Percentiles rank a stretch among this genome's conserved stretches.
These are phyloP conservation scores for Gobionotothen gibberifrons DNA, from an alignment of 2,797 vertebrate species.

Conservation along the genomic window DNA sequence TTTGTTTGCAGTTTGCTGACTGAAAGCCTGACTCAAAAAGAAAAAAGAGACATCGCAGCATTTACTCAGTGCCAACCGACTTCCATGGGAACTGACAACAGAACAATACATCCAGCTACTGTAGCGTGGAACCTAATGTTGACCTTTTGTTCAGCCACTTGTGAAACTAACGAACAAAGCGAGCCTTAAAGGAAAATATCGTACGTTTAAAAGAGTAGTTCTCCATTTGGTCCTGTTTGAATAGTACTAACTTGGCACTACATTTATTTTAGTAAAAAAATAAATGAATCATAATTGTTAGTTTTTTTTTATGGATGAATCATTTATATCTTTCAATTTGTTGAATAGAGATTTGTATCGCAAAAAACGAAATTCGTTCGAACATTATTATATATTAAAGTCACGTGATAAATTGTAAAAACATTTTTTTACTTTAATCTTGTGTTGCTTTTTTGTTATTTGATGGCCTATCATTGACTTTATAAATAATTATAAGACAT, in stretches of 20 bases:
- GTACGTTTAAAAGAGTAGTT: not conserved
- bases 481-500: not conserved
- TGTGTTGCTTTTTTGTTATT: not conserved
- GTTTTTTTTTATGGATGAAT: too few species aligned
- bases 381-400: not conserved
- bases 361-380: not conserved
- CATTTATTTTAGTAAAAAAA: too few species aligned
- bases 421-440: not conserved
- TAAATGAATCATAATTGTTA: too few species aligned
- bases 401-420: not conserved
- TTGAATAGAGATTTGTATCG: not conserved
- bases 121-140: constrained; percentile 1
- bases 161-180: constrained; percentile 15
- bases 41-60: constrained; percentile 27
- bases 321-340: not conserved
- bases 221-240: not conserved
- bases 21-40: constrained; percentile 67
- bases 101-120: constrained; percentile 6
- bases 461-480: not conserved
- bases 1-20: constrained; percentile 59
- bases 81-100: constrained; percentile 57
- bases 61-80: constrained; percentile 51
- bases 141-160: not conserved
- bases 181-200: not conserved
- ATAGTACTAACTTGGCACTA: too few species aligned